These are phyloP conservation scores for Proterorhinus semilunaris DNA, from an alignment of 2,113 vertebrate genomes.

Conservation along the genomic window DNA sequence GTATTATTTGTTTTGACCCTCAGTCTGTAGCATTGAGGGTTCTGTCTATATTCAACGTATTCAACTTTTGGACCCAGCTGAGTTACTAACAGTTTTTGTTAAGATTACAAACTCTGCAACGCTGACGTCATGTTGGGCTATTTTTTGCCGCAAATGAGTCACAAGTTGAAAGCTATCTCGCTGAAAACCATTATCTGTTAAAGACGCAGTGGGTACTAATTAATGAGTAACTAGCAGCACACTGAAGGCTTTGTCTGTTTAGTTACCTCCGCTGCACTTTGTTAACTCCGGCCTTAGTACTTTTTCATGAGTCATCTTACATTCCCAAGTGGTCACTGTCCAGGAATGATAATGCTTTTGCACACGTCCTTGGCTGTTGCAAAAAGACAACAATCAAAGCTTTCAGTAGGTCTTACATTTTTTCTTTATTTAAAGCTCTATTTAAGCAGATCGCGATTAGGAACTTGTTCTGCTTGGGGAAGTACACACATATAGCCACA, in stretches of 20 bases:
- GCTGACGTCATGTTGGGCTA: not conserved
- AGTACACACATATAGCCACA: not conserved
- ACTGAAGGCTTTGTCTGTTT: constrained; percentile 26
- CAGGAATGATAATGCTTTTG: constrained; percentile 24
- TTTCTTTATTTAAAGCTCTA: too few species aligned
- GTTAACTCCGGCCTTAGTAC: constrained; percentile 4
- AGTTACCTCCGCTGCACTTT: constrained; percentile 32
- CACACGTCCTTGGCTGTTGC: constrained; percentile 5
- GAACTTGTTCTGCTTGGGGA: too few species aligned
- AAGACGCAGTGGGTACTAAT: constrained; percentile 19
- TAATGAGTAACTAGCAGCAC: constrained; percentile 29
- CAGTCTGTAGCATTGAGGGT: too few species aligned
- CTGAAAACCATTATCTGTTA: not conserved
- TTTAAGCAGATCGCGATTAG: too few species aligned
- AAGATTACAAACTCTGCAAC: not conserved
- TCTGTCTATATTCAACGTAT: too few species aligned
- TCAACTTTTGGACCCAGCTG: not conserved
- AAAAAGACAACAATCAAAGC: not conserved
- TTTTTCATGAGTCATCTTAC: constrained; percentile 5
- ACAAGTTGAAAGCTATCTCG: not conserved
- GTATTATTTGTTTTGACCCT: too few species aligned
- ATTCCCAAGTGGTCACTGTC: constrained; percentile 32
- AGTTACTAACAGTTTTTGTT: not conserved
- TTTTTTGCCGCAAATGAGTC: not conserved
- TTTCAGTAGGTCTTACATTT: too few species aligned